Evolutionary conservation across 2,113 vertebrate genomes (phyloP), one percentile per base, ranked within the genome.

Genomic region (Malurus cyaneus): DNA sequence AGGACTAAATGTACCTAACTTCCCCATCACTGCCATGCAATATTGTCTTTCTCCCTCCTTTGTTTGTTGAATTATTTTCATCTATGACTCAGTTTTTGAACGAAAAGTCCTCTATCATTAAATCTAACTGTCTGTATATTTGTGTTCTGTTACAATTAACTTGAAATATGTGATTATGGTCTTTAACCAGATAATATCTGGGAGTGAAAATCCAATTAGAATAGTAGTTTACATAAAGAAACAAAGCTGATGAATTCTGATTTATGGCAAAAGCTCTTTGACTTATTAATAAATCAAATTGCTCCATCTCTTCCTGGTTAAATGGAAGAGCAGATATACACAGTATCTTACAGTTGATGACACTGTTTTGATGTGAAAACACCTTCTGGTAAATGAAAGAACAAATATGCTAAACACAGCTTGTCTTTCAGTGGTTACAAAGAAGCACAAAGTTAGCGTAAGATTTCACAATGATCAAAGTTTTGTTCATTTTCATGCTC

Each of bases 11-110:
- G 34, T 83, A 52, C 49, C 25, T 0, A 0, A 65, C 52, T n/a
- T 80, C 49, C 14, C 24, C 42, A 71, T 53, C 14, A 42, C 50
- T 42, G 53, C 17, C 10, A 46, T 31, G 32, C 31, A 80, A 86
- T 61, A 42, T 4, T 73, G 34, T 79, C 52, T 42, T 66, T 86
- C 46, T 91, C 14, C 8, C 54, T 78, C 50, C 29, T 69, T 34
- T 69, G 34, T 78, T 64, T 81, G 66, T 78, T 85, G 31, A 69
- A 50, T 79, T 76, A 47, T 91, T 91, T 87, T 90, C 8, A 77
- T 71, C 82, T 88, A 87, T 94, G 80, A 93, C 39, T 81, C 96
- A 93, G 79, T 91, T 89, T 89, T 73, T 74, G 82, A 96, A 93
- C 59, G 53, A 44, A 18, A 84, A 89, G 61, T 66, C 36, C 80